These are phyloP conservation scores for Sphenodon punctatus DNA, from an alignment of 2,797 vertebrate genomes.

Conservation along the genomic window DNA sequence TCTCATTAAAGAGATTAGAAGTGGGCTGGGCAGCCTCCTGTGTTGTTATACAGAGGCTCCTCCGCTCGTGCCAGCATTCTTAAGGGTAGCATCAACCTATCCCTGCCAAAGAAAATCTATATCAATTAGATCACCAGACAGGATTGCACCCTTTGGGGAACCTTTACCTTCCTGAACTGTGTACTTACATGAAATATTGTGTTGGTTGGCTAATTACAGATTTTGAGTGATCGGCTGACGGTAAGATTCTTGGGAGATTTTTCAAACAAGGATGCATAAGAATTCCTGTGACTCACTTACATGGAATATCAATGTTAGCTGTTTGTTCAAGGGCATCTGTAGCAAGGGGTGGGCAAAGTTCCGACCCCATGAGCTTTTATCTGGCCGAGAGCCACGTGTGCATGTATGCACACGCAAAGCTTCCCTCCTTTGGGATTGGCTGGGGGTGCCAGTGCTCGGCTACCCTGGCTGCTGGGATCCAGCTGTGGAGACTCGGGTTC, in stretches of 20 bases:
- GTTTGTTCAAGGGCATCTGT: background rate
- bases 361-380: too few relatives aligned
- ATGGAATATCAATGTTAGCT: rapidly evolving
- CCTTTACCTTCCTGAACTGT: background rate
- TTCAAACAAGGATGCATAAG: background rate
- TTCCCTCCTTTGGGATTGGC: too few relatives aligned
- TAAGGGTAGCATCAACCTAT: background rate
- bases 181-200: rapidly evolving
- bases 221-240: rapidly evolving
- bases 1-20: background rate
- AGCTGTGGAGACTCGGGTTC: too few relatives aligned
- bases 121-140: rapidly evolving
- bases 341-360: too few relatives aligned
- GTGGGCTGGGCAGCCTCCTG: background rate
- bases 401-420: too few relatives aligned
- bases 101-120: background rate
- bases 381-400: too few relatives aligned
- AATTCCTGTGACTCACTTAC: rapidly evolving
- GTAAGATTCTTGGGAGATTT: too few relatives aligned
- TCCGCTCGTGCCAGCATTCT: rapidly evolving
- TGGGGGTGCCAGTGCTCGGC: too few relatives aligned
- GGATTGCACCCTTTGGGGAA: background rate
- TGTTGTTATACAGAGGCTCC: background rate
- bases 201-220: background rate
- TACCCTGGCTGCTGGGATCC: too few relatives aligned